These are phyloP conservation scores for Carpatolechia fugitivella DNA, from an alignment of 2,888 invertebrate genomes.

Conservation along the genomic window DNA sequence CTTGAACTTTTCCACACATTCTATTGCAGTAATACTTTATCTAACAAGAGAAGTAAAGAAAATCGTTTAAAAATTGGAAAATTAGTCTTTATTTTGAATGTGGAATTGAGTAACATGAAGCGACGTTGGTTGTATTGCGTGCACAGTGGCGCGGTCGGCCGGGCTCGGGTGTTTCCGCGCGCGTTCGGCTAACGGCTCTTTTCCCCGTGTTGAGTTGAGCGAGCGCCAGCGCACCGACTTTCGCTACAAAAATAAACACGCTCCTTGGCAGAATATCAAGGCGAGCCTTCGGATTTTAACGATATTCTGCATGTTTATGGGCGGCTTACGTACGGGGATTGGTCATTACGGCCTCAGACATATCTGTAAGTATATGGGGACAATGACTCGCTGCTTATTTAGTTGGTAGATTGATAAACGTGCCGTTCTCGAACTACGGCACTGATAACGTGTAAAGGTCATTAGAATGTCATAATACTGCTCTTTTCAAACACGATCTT, in stretches of 20 bases:
- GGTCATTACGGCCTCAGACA: not conserved
- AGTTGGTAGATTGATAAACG: not conserved
- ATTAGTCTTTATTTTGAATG: constrained; percentile 7
- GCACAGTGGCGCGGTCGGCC: constrained; percentile 49
- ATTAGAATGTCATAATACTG: constrained; percentile 16
- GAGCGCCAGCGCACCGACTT: constrained; percentile 55
- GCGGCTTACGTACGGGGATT: constrained; percentile 34
- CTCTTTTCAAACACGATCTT: too few species aligned
- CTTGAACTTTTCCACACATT: constrained; percentile 25
- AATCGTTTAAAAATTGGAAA: constrained; percentile 20
- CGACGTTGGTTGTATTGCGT: constrained; percentile 46
- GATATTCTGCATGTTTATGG: constrained; percentile 62
- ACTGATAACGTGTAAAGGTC: constrained; percentile 7
- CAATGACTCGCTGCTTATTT: not conserved
- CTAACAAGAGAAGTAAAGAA: constrained; percentile 30
- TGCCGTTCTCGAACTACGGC: not conserved
- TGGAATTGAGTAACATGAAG: constrained; percentile 22
- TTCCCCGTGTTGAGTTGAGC: constrained; percentile 37
- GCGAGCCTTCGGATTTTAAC: constrained; percentile 70
- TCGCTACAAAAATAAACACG: constrained; percentile 76
- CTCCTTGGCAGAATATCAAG: constrained; percentile 76
- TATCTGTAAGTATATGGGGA: not conserved
- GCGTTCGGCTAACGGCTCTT: constrained; percentile 71
- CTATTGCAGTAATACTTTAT: constrained; percentile 2
- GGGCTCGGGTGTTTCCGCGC: constrained; percentile 58